These are phyloP conservation scores for Pterostichus niger DNA, from an alignment of 2,888 invertebrate species.

Conservation along the genomic window DNA sequence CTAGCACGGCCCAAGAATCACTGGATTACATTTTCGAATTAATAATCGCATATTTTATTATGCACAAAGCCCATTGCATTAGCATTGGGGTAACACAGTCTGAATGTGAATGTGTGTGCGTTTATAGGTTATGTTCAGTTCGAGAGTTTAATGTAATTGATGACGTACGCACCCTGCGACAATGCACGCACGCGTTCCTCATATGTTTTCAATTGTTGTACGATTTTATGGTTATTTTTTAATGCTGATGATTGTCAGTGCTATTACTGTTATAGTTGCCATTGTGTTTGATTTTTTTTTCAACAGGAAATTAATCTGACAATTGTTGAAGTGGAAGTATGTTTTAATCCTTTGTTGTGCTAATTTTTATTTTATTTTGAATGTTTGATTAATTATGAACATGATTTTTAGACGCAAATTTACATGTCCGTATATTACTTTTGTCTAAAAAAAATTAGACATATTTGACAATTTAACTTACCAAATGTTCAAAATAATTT, in stretches of 20 bases:
- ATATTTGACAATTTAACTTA: no score
- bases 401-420: no score
- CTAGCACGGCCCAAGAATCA: slow-evolving; percentile 41
- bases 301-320: slow-evolving; percentile 15
- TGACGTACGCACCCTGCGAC: slow-evolving; percentile 57
- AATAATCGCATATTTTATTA: slow-evolving; percentile 48
- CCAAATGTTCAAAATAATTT: no score
- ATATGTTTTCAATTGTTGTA: slow-evolving; percentile 65
- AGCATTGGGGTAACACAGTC: slow-evolving; percentile 22
- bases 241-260: slow-evolving; percentile 55
- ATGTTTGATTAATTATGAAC: slow-evolving; percentile 13
- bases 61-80: slow-evolving; percentile 26
- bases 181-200: slow-evolving; percentile 62
- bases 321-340: slow-evolving; percentile 30
- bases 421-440: no score
- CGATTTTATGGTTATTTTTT: slow-evolving; percentile 67
- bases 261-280: slow-evolving; percentile 28
- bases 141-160: slow-evolving; percentile 64
- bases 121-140: slow-evolving; percentile 26
- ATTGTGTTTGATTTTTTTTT: slow-evolving; percentile 31
- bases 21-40: slow-evolving; percentile 52
- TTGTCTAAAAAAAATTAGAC: no score
- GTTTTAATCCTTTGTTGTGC: slow-evolving; percentile 23
- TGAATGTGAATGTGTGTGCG: neutral
- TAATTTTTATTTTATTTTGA: neutral